Percentiles rank a stretch among this genome's conserved stretches.
These are phyloP conservation scores for Neotragus moschatus DNA, from an alignment of 2,113 vertebrate genomes.

Conservation along the genomic window DNA sequence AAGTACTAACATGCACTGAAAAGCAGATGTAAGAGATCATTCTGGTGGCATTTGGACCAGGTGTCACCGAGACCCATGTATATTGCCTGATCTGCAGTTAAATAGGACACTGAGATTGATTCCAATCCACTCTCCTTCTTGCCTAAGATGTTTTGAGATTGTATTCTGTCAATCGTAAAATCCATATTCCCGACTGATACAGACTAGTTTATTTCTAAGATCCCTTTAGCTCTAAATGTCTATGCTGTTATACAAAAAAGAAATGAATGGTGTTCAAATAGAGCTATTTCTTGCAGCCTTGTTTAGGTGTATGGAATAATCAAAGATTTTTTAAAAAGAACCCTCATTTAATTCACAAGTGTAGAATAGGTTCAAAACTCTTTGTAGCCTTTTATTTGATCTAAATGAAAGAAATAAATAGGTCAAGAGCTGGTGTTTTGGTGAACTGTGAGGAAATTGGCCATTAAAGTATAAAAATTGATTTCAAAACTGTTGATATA, in stretches of 20 bases:
- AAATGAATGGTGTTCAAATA: neutral
- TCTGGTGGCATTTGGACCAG: neutral
- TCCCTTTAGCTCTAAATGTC: neutral
- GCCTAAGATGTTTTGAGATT: neutral
- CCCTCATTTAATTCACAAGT: slow-evolving; percentile 1
- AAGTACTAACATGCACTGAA: neutral
- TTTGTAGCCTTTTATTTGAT: slow-evolving; percentile 6
- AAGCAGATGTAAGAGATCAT: neutral
- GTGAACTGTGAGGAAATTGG: slow-evolving; percentile 34
- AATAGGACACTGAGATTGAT: neutral
- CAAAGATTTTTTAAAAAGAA: neutral
- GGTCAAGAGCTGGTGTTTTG: slow-evolving; percentile 28
- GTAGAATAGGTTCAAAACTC: neutral
- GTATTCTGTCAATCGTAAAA: neutral
- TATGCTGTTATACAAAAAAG: neutral
- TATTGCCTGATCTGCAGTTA: neutral
- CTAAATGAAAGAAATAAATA: slow-evolving; percentile 42
- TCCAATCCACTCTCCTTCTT: neutral
- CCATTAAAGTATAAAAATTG: slow-evolving; percentile 54
- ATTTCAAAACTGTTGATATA: slow-evolving; percentile 44
- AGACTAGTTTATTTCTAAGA: slow-evolving; percentile 28
- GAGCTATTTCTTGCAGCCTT: neutral
- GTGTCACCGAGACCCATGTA: neutral
- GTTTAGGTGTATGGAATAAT: neutral
- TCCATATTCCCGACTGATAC: neutral